Percentiles rank a stretch among this genome's conserved stretches.
Evolutionary conservation across 1,140 invertebrate species (phyloP).

Genomic region (Megathymus violae): DNA sequence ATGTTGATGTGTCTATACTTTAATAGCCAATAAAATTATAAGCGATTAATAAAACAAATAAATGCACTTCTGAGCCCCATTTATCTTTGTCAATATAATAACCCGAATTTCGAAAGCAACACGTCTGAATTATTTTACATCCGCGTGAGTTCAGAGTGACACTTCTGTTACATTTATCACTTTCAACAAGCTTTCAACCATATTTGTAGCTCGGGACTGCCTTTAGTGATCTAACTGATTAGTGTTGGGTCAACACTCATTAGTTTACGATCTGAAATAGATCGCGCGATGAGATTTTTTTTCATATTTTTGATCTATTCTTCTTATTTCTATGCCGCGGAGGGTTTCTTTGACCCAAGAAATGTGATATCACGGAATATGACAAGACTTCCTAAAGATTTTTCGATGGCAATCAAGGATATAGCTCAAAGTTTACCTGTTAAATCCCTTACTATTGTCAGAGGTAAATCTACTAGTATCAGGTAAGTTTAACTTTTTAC

Average conservation of each 20-base stretch:
- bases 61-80: neutral
- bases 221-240: constrained; percentile 22
- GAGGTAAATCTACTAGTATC: constrained; percentile 65
- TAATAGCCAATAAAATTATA: no score
- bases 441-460: constrained; percentile 64
- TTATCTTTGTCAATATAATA: constrained; percentile 27
- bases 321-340: neutral
- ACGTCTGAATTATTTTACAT: constrained; percentile 30
- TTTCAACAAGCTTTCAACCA: constrained; percentile 17
- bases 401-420: constrained; percentile 61
- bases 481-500: constrained; percentile 49
- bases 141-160: constrained; percentile 17
- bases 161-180: constrained; percentile 25
- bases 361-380: constrained; percentile 47
- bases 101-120: constrained; percentile 20
- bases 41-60: no score
- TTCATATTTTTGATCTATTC: constrained; percentile 23
- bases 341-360: constrained; percentile 54
- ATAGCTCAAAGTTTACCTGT: constrained; percentile 62
- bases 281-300: constrained; percentile 3
- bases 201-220: neutral
- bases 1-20: no score
- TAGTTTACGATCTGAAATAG: constrained; percentile 14
- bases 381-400: constrained; percentile 55
- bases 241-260: constrained; percentile 8